A percentile compares a stretch with the other conserved stretches of the same genome.
Conservation (phyloP, 2,797 vertebrate species). For the Lates japonicus region DNA sequence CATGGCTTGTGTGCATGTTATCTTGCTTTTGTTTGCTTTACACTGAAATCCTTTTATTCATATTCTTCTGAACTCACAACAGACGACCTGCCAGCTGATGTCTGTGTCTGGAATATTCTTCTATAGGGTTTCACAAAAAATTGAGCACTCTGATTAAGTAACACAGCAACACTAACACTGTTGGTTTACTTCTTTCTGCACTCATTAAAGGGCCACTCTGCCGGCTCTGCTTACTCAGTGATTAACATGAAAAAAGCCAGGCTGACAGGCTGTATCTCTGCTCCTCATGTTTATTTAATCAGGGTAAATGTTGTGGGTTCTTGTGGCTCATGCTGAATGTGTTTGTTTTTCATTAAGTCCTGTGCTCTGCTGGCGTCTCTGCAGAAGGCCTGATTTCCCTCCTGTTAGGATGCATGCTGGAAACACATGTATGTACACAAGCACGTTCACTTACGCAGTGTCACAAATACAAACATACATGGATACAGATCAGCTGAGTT, state of each 20-base stretch:
- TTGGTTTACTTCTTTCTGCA: slow-evolving; percentile 33
- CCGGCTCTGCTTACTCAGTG: slow-evolving; percentile 63
- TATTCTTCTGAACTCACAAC: slow-evolving; percentile 30
- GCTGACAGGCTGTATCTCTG: slow-evolving; percentile 69
- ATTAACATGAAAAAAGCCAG: slow-evolving; percentile 71
- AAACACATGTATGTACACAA: slow-evolving; percentile 18
- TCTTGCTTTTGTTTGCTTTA: slow-evolving; percentile 32
- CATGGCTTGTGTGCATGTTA: slow-evolving; percentile 25
- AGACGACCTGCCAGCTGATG: slow-evolving; percentile 33
- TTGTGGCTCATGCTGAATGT: slow-evolving; percentile 64
- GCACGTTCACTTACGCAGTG: background rate
- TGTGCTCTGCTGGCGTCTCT: slow-evolving; percentile 51
- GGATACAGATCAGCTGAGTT: slow-evolving; percentile 32
- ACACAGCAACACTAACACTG: slow-evolving; percentile 24
- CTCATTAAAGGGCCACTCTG: slow-evolving; percentile 50
- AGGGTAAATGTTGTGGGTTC: slow-evolving; percentile 73
- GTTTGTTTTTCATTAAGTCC: slow-evolving; percentile 75
- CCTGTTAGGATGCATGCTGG: slow-evolving; percentile 27
- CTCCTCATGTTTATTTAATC: slow-evolving; percentile 82
- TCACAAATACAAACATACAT: slow-evolving; percentile 17
- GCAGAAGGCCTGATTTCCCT: slow-evolving; percentile 46
- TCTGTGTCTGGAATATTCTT: slow-evolving; percentile 23
- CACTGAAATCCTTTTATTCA: slow-evolving; percentile 37
- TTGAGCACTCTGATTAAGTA: slow-evolving; percentile 12
- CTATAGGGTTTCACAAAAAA: slow-evolving; percentile 6